Evolutionary conservation across 2,888 invertebrate species (phyloP), one percentile per base, ranked within the genome.

Genomic region (Hesperia comma): DNA sequence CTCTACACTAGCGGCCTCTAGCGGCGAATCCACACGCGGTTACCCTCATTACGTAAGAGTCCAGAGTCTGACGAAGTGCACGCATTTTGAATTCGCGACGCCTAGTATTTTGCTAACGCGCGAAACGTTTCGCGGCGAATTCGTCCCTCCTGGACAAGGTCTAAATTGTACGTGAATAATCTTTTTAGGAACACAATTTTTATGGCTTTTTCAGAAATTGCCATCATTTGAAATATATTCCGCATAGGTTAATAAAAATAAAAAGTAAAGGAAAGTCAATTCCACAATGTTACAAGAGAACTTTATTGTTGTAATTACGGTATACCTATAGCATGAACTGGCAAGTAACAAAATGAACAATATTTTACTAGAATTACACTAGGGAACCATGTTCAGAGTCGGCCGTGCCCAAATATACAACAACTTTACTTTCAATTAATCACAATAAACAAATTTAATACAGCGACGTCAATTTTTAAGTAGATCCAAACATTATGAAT

Each of bases 321-420:
- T 91, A 90, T 91, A 91, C 85, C 90, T 92, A 92, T 92, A 92
- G 92, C 92, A 89, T 90, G 87, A 92, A 91, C 86, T 90, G 90
- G 91, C 92, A 90, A 89, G 78, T 89, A 92, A 92, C 88, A 86
- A 88, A 89, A 81, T 80, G 85, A 86, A 87, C 79, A 86, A 77
- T 87, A 87, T 83, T 86, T 84, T 68, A 84, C 90, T 90, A 92
- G 77, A 90, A 85, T 88, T 85, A 90, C 83, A 78, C 88, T 91
- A 90, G 82, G 83, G 86, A 89, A 88, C 86, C 87, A 83, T 85
- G 86, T 87, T 86, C 85, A 78, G 79, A 82, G 80, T 82, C 80
- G 85, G 82, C 84, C 81, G 85, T 83, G 85, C 81, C 82, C 82
- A 81, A 82, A 78, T 77, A 81, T 84, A 87, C 82, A 81, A 82